Evolutionary conservation across 2,888 invertebrate genomes (phyloP), one percentile per base, ranked within the genome.

Genomic region (Galeopsomyia nigrocyanea): DNA sequence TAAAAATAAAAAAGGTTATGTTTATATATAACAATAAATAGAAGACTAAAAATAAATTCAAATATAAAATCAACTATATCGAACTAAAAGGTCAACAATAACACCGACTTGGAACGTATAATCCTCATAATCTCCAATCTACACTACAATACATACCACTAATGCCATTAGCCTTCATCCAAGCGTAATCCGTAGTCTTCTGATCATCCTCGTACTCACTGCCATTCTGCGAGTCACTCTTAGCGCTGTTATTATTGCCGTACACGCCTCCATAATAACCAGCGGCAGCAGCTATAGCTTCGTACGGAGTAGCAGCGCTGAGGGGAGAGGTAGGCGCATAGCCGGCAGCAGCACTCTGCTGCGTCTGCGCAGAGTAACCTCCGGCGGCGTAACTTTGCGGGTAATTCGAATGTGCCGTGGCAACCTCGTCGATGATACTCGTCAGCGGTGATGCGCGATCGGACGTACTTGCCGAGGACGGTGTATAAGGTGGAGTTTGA

Each of bases 141-240:
- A n/a, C n/a, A n/a, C n/a, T n/a, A n/a, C n/a, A n/a, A 55, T 50
- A 79, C 80, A 21, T 64, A 83, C 83, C 79, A 50, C 75, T 79
- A 0, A 78, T 71, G 63, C 76, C 76, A 14, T 57, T 49, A 68
- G 83, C 80, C 61, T 81, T 84, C 84, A 85, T 83, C 84, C 84
- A 84, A 0, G 83, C 80, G 73, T 81, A 84, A 66, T 82, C 79
- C 26, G 16, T 17, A 13, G n/a, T 21, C 16, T 10, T 56, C 39
- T 77, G 77, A 10, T 80, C 79, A 2, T 81, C 78, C 5, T 57
- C 70, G 50, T 76, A 78, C 7, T 82, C 79, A 62, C 74, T 76
- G 5, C 39, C 73, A 7, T 76, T 79, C 14, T 39, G 13, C 7
- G 39, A 1, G 7, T 39, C 39, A 7, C 1, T 39, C 13, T 39